Percentiles rank a stretch among this genome's conserved stretches.
These are phyloP conservation scores for Lycopodina hypogea DNA, from an alignment of 37 sponge, comb jelly and placozoan species.

Conservation along the genomic window DNA sequence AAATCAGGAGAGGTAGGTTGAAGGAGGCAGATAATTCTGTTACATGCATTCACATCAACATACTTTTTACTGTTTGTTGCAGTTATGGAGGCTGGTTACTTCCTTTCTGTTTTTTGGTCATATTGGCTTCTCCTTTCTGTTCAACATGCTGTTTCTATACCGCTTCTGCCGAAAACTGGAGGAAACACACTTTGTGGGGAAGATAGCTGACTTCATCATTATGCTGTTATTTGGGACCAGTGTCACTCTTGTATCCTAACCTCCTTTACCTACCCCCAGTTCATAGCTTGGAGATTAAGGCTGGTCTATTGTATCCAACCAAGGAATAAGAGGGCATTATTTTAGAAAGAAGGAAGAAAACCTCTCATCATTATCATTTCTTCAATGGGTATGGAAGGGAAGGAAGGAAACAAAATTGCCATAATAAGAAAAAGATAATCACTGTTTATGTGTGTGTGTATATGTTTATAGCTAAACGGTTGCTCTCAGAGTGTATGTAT, in stretches of 20 bases:
- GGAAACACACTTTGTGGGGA: constrained; percentile 86
- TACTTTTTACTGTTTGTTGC: neutral
- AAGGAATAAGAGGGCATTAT: too few relatives aligned
- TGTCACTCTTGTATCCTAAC: constrained; percentile 70
- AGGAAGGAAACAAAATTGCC: too few relatives aligned
- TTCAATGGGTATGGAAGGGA: too few relatives aligned
- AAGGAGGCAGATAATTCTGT: neutral
- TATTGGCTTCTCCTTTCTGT: constrained; percentile 91
- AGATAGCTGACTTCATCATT: constrained; percentile 88
- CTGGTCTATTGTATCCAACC: too few relatives aligned
- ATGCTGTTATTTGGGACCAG: constrained; percentile 90
- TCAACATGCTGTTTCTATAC: constrained; percentile 96
- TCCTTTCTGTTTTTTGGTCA: constrained; percentile 92
- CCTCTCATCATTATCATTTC: too few relatives aligned
- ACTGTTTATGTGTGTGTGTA: too few relatives aligned
- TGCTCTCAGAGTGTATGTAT: too few relatives aligned
- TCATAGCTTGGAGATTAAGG: too few relatives aligned
- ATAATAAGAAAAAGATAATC: too few relatives aligned
- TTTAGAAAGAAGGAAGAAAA: too few relatives aligned
- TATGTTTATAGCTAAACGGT: too few relatives aligned
- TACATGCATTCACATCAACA: neutral
- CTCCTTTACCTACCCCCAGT: neutral
- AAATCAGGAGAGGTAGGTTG: constrained; percentile 56
- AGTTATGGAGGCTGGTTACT: constrained; percentile 95
- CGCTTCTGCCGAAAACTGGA: constrained; percentile 96